phyloP scores from a whole-genome alignment of 53 echinoderm and acorn worm genomes.

The Paracentrotus lividus region DNA sequence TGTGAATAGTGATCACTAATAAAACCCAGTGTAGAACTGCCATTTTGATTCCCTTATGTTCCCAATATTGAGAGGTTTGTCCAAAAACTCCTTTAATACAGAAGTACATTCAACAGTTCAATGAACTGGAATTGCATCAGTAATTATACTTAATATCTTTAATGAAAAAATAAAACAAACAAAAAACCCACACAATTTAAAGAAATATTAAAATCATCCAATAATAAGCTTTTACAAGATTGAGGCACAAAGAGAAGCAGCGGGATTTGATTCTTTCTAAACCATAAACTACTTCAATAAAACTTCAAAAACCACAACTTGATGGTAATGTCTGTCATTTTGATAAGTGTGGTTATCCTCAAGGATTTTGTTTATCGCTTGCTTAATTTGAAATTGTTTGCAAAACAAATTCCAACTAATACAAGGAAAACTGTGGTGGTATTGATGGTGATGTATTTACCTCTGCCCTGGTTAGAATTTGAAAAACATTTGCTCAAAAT shows the following conservation, averaged over 20 bases:
- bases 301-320: conserved; percentile 29
- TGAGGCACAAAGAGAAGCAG: too few relatives aligned
- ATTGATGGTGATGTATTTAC: too few relatives aligned
- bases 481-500: background rate
- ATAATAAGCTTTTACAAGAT: background rate
- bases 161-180: background rate
- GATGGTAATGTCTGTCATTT: background rate
- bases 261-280: background rate
- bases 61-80: too few relatives aligned
- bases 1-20: too few relatives aligned
- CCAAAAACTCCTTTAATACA: too few relatives aligned
- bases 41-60: too few relatives aligned
- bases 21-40: too few relatives aligned
- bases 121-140: background rate
- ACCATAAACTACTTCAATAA: background rate
- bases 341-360: background rate
- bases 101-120: too few relatives aligned
- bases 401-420: too few relatives aligned
- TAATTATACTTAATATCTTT: background rate
- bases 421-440: too few relatives aligned
- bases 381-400: too few relatives aligned
- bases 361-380: too few relatives aligned
- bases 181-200: background rate
- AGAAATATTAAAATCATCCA: background rate
- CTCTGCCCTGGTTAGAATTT: background rate